Evolutionary conservation across 1,140 invertebrate species (phyloP), one percentile per base, ranked within the genome.

Genomic region (Nomia melanderi): DNA sequence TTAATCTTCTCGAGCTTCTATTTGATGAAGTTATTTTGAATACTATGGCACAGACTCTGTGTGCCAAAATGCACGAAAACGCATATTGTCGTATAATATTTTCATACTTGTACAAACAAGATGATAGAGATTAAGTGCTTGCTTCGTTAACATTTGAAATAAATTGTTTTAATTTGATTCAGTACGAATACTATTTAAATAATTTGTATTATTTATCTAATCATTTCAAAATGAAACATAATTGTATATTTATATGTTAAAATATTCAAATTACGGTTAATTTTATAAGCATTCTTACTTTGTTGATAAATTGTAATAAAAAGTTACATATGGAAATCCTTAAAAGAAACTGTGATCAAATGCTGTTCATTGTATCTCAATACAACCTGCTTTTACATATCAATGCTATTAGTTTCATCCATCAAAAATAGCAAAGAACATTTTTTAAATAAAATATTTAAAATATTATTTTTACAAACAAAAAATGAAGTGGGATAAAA

Each of bases 31-130:
- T 65, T 81, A 79, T 79, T 25, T 74, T 62, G 54, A 76, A 80
- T 77, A 82, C 66, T 81, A 77, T 77, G 62, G 78, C 73, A 54
- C 75, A 77, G 66, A 31, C 50, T 82, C 76, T 53, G 20, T 31
- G 39, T 41, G 78, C 80, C 73, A 60, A 77, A 82, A 81, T 82
- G 79, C 74, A 82, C 66, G 74, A 67, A 50, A 82, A 74, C 78
- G 66, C 39, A 44, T 65, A 23, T 56, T 62, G 44, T 57, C 20
- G 53, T 25, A 23, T 60, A 65, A 67, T 57, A n/a, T 29, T 57
- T 75, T 57, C 12, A 23, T 36, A 23, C n/a, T 67, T 25, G 25
- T 44, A 33, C 54, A 33, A 67, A 47, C 23, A 67, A 47, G n/a
- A 29, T 44, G 23, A 25, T 47, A 47, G 23, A 25, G n/a, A 27